Percentiles rank a stretch among this genome's conserved stretches.
Evolutionary conservation across 1,140 invertebrate species (phyloP).

Genomic region (Drosophila teissieri): DNA sequence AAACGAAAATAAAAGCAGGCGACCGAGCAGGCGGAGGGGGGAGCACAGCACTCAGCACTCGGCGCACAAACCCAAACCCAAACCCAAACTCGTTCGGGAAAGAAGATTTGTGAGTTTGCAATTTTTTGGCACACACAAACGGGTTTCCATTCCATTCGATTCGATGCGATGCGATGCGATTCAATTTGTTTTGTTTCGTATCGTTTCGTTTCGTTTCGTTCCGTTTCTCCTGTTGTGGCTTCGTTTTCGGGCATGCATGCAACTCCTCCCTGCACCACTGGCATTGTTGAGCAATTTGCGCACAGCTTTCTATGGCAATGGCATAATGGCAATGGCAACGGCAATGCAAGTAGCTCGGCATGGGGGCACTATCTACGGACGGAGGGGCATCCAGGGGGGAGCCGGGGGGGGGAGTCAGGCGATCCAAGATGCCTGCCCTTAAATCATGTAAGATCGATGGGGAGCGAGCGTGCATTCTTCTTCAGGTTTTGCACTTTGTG

Average conservation of each 20-base stretch:
- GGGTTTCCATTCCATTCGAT: conserved; percentile 24
- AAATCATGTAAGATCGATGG: conserved; percentile 62
- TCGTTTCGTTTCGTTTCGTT: not conserved
- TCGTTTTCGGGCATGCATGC: conserved; percentile 15
- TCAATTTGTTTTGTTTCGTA: not conserved
- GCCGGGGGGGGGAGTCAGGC: no score
- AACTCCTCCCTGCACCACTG: conserved; percentile 2
- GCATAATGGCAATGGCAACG: conserved; percentile 67
- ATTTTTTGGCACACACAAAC: conserved; percentile 77
- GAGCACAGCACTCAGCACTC: conserved; percentile 1
- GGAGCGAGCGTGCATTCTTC: conserved; percentile 25
- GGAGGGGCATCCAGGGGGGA: no score
- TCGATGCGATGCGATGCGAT: conserved; percentile 15
- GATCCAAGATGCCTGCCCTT: conserved; percentile 15
- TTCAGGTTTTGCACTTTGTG: conserved; percentile 23
- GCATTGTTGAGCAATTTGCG: conserved; percentile 44
- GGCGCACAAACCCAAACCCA: not conserved
- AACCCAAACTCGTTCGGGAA: conserved; percentile 32
- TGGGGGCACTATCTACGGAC: not conserved
- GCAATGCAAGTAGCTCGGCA: conserved; percentile 1
- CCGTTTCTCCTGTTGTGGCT: not conserved
- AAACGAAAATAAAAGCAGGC: conserved; percentile 12
- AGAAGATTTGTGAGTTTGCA: conserved; percentile 74
- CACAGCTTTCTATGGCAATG: conserved; percentile 72
- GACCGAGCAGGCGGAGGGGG: conserved; percentile 1